Evolutionary conservation across 1,140 invertebrate genomes (phyloP).

Genomic region (Drosophila busckii): DNA sequence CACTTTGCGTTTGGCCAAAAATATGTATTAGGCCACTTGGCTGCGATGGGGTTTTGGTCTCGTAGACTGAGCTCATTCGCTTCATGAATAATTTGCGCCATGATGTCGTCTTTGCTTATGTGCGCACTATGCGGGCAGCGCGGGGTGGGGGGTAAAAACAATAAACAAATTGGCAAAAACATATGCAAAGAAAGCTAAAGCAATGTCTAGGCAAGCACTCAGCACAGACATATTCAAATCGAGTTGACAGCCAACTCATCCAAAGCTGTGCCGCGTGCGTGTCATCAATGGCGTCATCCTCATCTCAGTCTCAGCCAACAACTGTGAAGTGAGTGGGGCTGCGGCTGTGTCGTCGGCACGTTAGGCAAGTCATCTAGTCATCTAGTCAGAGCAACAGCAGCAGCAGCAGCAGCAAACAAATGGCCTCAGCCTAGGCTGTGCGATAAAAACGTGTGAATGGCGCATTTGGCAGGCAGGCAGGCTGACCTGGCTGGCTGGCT

Average conservation of each 20-base stretch:
- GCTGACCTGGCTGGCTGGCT: not conserved
- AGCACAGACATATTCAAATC: constrained; percentile 49
- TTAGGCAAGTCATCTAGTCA: constrained; percentile 66
- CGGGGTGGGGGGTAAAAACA: constrained; percentile 37
- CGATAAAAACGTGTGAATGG: constrained; percentile 72
- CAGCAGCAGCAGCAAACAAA: constrained; percentile 52
- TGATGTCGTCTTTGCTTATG: constrained; percentile 49
- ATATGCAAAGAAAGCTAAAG: constrained; percentile 52
- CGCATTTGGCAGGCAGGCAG: constrained; percentile 54
- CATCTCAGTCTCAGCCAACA: not conserved
- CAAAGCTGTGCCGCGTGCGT: constrained; percentile 43
- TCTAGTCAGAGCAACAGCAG: constrained; percentile 43
- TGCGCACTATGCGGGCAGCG: no score
- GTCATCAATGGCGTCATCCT: constrained; percentile 63
- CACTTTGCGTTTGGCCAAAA: constrained; percentile 56
- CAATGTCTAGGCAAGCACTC: constrained; percentile 7
- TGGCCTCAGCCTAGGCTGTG: constrained; percentile 41
- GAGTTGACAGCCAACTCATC: constrained; percentile 60
- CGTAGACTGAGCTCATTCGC: constrained; percentile 68
- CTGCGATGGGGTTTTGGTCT: constrained; percentile 25
- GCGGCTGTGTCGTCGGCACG: constrained; percentile 37
- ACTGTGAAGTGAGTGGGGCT: not conserved
- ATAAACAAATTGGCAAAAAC: constrained; percentile 73
- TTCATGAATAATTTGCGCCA: constrained; percentile 74
- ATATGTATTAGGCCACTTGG: constrained; percentile 74